Percentiles rank a stretch among this genome's conserved stretches.
These are phyloP conservation scores for Leptobrachium ailaonicum DNA, from an alignment of 2,113 vertebrate species.

Conservation along the genomic window DNA sequence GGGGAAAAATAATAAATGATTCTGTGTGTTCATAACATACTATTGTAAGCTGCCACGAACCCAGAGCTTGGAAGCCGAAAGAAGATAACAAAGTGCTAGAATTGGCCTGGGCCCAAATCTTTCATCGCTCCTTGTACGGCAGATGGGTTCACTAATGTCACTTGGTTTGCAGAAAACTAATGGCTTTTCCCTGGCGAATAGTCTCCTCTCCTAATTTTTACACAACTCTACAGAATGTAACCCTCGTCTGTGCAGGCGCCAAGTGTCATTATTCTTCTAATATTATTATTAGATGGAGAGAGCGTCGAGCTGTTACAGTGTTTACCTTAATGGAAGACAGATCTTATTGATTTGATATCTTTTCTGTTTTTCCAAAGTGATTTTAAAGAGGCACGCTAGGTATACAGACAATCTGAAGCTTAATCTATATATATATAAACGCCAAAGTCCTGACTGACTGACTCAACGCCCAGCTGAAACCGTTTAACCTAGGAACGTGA, in stretches of 20 bases:
- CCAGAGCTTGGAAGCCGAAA: constrained; percentile 1
- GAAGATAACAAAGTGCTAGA: constrained; percentile 39
- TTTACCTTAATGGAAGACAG: not conserved
- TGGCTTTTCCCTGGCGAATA: constrained; percentile 22
- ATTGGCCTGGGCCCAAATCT: constrained; percentile 32
- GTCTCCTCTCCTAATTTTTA: constrained; percentile 26
- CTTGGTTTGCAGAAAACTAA: constrained; percentile 33
- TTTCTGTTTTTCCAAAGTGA: no score
- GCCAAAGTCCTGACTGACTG: no score
- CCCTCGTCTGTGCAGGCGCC: not conserved
- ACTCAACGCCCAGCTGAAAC: no score
- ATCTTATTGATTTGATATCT: no score
- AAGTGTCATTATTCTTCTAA: constrained; percentile 20
- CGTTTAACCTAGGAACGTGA: no score
- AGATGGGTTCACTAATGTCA: constrained; percentile 34
- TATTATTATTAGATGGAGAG: not conserved
- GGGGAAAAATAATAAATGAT: constrained; percentile 5
- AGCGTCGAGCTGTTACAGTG: not conserved
- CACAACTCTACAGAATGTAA: constrained; percentile 7
- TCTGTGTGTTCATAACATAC: constrained; percentile 11
- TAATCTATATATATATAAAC: no score
- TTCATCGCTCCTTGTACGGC: constrained; percentile 29
- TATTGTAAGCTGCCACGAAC: constrained; percentile 13
- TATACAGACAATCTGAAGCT: no score
- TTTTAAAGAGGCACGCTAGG: no score